Percentiles rank a stretch among this genome's conserved stretches.
phyloP scores from a whole-genome alignment of 2,888 invertebrate genomes.

The Piscicola geometra region DNA sequence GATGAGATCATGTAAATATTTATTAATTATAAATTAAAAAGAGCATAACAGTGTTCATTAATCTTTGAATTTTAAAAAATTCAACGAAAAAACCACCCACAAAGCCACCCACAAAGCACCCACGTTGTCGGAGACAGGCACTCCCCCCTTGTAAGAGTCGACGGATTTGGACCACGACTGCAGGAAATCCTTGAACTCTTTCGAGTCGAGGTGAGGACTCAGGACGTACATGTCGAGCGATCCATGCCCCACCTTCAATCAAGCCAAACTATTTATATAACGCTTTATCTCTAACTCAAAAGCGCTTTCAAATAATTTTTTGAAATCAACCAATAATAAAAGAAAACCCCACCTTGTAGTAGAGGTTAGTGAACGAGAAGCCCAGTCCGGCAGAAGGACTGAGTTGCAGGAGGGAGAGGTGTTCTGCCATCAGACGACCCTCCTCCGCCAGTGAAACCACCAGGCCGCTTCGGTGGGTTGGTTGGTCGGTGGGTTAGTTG shows the following conservation, averaged over 20 bases:
- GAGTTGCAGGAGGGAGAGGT: slow-evolving; percentile 27
- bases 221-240: slow-evolving; percentile 34
- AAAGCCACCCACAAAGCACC: no score
- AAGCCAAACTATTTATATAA: no score
- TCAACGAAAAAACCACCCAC: no score
- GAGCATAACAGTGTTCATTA: not conserved
- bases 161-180: slow-evolving; percentile 29
- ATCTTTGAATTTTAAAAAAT: not conserved
- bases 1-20: no score
- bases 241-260: no score
- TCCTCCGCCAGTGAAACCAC: slow-evolving; percentile 36
- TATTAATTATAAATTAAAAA: not conserved
- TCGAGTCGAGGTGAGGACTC: slow-evolving; percentile 26
- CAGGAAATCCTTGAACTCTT: slow-evolving; percentile 33
- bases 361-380: slow-evolving; percentile 23
- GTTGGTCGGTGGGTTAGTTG: no score
- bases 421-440: slow-evolving; percentile 30
- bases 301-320: no score
- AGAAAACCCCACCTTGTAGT: slow-evolving; percentile 37
- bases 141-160: slow-evolving; percentile 33
- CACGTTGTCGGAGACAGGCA: slow-evolving; percentile 15
- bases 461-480: no score
- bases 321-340: no score
- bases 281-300: no score
- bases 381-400: slow-evolving; percentile 18